Evolutionary conservation across 1,140 invertebrate species (phyloP).

Genomic region (Antheraea pernyi): DNA sequence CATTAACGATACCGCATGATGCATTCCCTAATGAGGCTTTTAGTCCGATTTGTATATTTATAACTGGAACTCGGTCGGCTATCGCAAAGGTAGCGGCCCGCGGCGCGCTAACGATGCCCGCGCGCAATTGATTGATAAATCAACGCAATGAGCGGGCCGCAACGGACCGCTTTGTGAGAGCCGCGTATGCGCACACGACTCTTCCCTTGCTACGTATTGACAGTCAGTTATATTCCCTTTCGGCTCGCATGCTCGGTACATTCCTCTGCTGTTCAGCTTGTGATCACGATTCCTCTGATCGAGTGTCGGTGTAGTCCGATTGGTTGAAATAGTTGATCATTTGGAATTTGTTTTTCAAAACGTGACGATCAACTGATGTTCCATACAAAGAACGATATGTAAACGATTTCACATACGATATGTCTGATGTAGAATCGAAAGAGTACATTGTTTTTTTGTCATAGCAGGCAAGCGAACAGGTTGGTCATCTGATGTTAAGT

Average conservation of each 20-base stretch:
- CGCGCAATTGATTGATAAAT: constrained; percentile 60
- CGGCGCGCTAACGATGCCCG: constrained; percentile 42
- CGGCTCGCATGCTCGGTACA: neutral
- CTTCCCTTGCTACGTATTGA: neutral
- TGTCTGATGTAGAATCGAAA: too few relatives aligned
- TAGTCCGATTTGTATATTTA: neutral
- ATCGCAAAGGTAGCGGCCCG: constrained; percentile 29
- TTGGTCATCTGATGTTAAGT: too few relatives aligned
- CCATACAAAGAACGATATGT: too few relatives aligned
- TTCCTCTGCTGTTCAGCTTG: neutral
- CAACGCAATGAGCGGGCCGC: constrained; percentile 26
- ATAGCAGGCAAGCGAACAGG: too few relatives aligned
- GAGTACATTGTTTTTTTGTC: too few relatives aligned
- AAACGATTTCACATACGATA: too few relatives aligned
- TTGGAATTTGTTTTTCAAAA: too few relatives aligned
- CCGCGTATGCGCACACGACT: constrained; percentile 13
- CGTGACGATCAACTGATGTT: too few relatives aligned
- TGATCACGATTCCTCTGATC: neutral
- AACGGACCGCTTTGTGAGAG: constrained; percentile 28
- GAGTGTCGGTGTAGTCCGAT: neutral
- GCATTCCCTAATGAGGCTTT: constrained; percentile 1
- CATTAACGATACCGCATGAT: neutral
- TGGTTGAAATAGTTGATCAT: neutral
- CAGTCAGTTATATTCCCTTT: neutral
- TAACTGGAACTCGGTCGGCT: neutral